A percentile compares a stretch with the other conserved stretches of the same genome.
phyloP scores from a whole-genome alignment of 2,113 vertebrate species.

The Zeus faber region DNA sequence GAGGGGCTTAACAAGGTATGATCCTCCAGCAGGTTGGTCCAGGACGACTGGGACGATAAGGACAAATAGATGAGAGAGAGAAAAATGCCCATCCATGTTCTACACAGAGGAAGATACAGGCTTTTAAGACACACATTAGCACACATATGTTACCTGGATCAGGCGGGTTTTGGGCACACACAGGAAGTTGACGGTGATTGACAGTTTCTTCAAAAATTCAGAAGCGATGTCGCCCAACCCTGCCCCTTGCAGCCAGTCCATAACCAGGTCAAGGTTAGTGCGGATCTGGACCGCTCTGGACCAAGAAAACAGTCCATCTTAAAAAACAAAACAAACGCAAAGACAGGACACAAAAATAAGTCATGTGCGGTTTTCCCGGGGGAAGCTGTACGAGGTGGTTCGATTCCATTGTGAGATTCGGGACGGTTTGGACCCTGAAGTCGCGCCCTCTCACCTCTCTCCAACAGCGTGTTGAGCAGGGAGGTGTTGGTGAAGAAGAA shows the following conservation, averaged over 20 bases:
- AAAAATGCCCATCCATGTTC: not conserved
- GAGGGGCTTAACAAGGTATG: conserved; percentile 79
- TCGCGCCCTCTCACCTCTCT: conserved; percentile 78
- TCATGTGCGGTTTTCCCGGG: too few relatives aligned
- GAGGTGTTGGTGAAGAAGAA: conserved; percentile 96
- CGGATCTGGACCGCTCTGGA: conserved; percentile 89
- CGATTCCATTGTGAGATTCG: too few relatives aligned
- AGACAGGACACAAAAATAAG: too few relatives aligned
- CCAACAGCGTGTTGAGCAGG: conserved; percentile 90
- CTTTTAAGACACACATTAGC: not conserved
- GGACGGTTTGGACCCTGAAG: too few relatives aligned
- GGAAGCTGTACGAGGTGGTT: too few relatives aligned
- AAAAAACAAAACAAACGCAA: conserved; percentile 11
- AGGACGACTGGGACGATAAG: conserved; percentile 77
- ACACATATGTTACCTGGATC: conserved; percentile 78
- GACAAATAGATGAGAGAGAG: not conserved
- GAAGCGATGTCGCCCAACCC: conserved; percentile 89
- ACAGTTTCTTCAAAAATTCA: conserved; percentile 90
- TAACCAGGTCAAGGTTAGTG: conserved; percentile 87
- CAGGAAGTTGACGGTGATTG: conserved; percentile 86
- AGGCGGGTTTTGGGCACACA: conserved; percentile 88
- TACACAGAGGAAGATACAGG: not conserved
- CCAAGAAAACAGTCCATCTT: conserved; percentile 87
- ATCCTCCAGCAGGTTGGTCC: conserved; percentile 81
- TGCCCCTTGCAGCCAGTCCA: conserved; percentile 89